Base-by-base conservation (phyloP, 2,797 vertebrate species). In the Anguilla pacifica region DNA sequence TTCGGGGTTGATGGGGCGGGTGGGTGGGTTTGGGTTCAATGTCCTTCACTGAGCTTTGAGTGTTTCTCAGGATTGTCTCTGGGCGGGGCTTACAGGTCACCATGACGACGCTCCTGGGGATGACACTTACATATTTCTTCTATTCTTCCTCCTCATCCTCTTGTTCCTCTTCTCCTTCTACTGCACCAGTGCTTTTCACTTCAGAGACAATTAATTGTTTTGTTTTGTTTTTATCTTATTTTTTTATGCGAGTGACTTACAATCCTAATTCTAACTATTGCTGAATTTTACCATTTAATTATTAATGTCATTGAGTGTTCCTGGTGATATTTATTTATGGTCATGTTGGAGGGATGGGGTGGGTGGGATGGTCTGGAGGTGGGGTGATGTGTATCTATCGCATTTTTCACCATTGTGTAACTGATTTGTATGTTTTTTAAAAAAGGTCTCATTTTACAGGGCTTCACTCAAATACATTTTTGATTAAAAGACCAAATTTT, bases 11-110 rank as follows among this genome's bases (percentile, higher is more conserved):
- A 46, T n/a, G 92, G 92, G 89, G 86, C 59, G 84, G 89, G 82
- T 59, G 88, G 88, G 61, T 3, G 83, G 89, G 74, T 51, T 86
- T 53, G 84, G 86, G 84, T 92, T 93, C 89, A 85, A 93, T 92
- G 92, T 90, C 89, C 90, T 91, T 91, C 90, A 88, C 88, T 86
- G 28, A 39, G 85, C 92, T 92, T 93, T 93, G 89, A 92, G 92
- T 94, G 91, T 91, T 90, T 91, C 91, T 88, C 87, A 93, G 91
- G 92, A 94, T 93, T 86, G 91, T 89, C 88, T 90, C 89, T 88
- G 0, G 88, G 86, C 91, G 90, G 91, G 90, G 89, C 85, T 88
- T 89, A 87, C 90, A 90, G 90, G 86, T 83, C 89, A 86, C 91
- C 86, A 77, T 87, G 59, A 49, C 88, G 86, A 91, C 89, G 61